Conservation (phyloP, 1,140 invertebrate genomes). For the Eumeta japonica region DNA sequence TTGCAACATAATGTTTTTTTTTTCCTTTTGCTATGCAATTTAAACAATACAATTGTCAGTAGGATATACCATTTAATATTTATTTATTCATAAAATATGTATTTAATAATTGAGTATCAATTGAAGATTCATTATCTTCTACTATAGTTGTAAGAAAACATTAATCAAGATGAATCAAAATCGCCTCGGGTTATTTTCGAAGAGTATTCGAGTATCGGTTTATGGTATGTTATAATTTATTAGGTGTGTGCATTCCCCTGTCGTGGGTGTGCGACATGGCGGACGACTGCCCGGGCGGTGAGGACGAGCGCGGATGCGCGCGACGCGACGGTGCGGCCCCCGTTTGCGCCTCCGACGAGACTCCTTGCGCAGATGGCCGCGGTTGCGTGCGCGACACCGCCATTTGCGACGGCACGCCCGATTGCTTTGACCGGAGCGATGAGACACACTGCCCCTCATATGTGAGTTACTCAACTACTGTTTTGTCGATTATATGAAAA, state of each 20-base stretch:
- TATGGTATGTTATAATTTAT: constrained; percentile 20
- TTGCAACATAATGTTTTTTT: no score
- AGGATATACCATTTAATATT: no score
- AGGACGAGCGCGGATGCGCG: constrained; percentile 75
- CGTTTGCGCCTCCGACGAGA: constrained; percentile 26
- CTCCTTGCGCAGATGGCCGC: constrained; percentile 27
- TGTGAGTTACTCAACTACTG: no score
- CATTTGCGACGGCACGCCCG: constrained; percentile 65
- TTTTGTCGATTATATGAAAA: no score
- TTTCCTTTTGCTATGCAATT: no score
- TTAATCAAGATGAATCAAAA: no score
- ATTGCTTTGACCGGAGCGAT: constrained; percentile 74
- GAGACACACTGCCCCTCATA: constrained; percentile 62
- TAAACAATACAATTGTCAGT: no score
- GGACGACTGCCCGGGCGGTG: constrained; percentile 67
- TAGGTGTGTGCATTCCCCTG: constrained; percentile 75
- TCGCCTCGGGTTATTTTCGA: neutral
- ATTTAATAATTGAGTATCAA: no score
- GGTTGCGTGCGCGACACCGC: constrained; percentile 22
- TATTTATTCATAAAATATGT: no score
- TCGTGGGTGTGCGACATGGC: constrained; percentile 80
- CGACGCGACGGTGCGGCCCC: constrained; percentile 37
- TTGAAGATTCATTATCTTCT: no score
- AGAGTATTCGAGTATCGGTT: neutral
- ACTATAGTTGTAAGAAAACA: no score